Evolutionary conservation across 1,140 invertebrate species (phyloP).

Genomic region (Lerema accius): DNA sequence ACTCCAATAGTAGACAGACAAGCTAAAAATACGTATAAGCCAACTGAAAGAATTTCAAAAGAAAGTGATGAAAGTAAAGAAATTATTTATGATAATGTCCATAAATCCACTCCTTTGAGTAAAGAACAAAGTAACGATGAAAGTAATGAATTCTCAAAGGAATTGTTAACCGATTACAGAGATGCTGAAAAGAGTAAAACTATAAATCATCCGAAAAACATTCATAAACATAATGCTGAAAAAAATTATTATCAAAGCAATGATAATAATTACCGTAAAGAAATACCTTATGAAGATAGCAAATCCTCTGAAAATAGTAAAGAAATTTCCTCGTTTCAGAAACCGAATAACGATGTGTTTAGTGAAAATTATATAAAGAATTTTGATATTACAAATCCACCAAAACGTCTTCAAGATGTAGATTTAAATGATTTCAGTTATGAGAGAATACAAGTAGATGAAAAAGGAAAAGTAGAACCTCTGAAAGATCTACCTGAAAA

Average conservation of each 20-base stretch:
- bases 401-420: slow-evolving; percentile 41
- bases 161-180: background rate
- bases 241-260: slow-evolving; percentile 12
- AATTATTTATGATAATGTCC: slow-evolving; percentile 15
- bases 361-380: slow-evolving; percentile 18
- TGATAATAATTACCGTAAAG: slow-evolving; percentile 4
- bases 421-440: slow-evolving; percentile 57
- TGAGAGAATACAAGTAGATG: slow-evolving; percentile 49
- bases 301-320: slow-evolving; percentile 11
- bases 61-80: slow-evolving; percentile 37
- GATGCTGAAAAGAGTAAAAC: background rate
- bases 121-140: slow-evolving; percentile 25
- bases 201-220: slow-evolving; percentile 14
- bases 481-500: slow-evolving; percentile 41
- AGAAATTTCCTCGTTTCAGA: slow-evolving; percentile 6
- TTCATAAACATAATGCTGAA: slow-evolving; percentile 14
- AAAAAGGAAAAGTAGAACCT: slow-evolving; percentile 45
- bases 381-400: slow-evolving; percentile 9
- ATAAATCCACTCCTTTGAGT: slow-evolving; percentile 13
- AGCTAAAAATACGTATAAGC: slow-evolving; percentile 4
- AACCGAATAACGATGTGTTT: slow-evolving; percentile 4
- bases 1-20: slow-evolving; percentile 6
- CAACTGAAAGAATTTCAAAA: slow-evolving; percentile 14
- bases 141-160: slow-evolving; percentile 35
- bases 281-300: slow-evolving; percentile 12